Base-by-base conservation (phyloP, 2,888 invertebrate genomes). In the Drosophila neonasuta region DNA sequence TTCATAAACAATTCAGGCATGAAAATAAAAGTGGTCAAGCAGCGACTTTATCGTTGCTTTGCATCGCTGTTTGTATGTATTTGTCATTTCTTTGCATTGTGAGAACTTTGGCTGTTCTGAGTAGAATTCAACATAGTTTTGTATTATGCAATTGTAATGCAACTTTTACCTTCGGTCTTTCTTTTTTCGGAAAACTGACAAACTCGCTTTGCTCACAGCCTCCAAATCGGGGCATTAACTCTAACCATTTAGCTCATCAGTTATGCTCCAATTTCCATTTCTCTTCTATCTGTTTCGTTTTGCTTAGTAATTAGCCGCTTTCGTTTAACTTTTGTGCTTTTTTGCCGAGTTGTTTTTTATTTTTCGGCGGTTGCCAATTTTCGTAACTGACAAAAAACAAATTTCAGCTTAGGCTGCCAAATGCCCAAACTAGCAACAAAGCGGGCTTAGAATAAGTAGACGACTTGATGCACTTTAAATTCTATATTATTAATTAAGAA, bases 21-120 rank as follows among this genome's bases (percentile, higher is more conserved):
- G 79, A 84, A 84, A 83, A 86, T 83, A 84, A 83, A 86, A 84
- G 86, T 84, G 86, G 80, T 86, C 79, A 80, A 72, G 70, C 74
- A 61, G 51, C 42, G 48, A 17, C 54, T 45, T 69, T 73, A 72
- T 70, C 61, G 54, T 57, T 74, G 65, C 61, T 66, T 67, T 71
- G 74, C 74, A 71, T 79, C 71, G 20, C 20, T 20, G 4, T 20
- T 20, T 20, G 13, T 30, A 4, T 34, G 34, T 55, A 20, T 71
- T 46, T 63, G 44, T 42, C 57, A 58, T 70, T 62, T 54, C 41
- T 51, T 39, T 59, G 46, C 13, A 11, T 54, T 72, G 73, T 73
- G 73, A 73, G 73, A 73, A 73, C 69, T 64, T 65, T 70, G 45
- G 30, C 30, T 54, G 54, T 6, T 13, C 15, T 41, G 15, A 13